Evolutionary conservation across 1,140 invertebrate genomes (phyloP).

Genomic region (Aphelenchoides besseyi): DNA sequence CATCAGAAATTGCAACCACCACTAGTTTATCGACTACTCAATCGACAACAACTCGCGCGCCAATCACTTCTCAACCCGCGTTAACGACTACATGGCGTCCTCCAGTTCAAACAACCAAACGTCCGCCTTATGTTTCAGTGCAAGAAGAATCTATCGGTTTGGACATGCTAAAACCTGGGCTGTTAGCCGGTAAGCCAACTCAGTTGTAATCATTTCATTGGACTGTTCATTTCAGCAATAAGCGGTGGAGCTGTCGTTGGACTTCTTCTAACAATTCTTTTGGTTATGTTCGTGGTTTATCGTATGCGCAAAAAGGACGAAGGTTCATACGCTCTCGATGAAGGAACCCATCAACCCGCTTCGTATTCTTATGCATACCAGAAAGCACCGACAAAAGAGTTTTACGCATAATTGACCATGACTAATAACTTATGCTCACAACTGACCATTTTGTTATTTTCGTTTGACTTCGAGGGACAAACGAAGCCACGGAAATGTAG

Average conservation of each 20-base stretch:
- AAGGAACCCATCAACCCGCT: constrained; percentile 72
- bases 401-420: constrained; percentile 53
- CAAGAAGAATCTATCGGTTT: neutral
- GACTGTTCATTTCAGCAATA: constrained; percentile 73
- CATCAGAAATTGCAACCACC: neutral
- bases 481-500: too few relatives aligned
- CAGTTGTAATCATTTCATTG: constrained; percentile 9
- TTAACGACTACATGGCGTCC: constrained; percentile 20
- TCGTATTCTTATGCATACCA: constrained; percentile 54
- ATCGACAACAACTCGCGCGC: constrained; percentile 15
- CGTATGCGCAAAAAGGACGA: constrained; percentile 99
- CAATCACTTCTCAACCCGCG: neutral
- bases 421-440: too few relatives aligned
- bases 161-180: constrained; percentile 47
- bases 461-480: too few relatives aligned
- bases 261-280: constrained; percentile 88
- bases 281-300: constrained; percentile 99
- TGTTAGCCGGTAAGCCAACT: constrained; percentile 44
- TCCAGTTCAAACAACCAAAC: constrained; percentile 20
- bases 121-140: neutral
- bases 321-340: constrained; percentile 93
- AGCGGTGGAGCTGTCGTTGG: constrained; percentile 96
- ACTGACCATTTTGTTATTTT: too few relatives aligned
- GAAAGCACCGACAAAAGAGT: constrained; percentile 58
- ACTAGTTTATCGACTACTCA: constrained; percentile 13